A percentile compares a stretch with the other conserved stretches of the same genome.
phyloP scores from a whole-genome alignment of 2,797 vertebrate species.

The Pseudocheirus occidentalis region DNA sequence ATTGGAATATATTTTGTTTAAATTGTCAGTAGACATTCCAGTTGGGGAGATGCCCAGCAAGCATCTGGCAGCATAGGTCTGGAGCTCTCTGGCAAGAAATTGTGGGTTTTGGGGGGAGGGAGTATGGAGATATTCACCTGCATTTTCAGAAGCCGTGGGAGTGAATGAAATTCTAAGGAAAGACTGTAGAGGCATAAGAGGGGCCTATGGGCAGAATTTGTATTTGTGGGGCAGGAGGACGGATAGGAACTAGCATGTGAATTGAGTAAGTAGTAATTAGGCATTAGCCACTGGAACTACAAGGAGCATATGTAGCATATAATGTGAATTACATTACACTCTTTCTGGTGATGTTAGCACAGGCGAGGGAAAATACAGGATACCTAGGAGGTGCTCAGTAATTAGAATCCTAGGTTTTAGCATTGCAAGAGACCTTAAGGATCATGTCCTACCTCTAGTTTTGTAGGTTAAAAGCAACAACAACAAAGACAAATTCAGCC shows the following conservation, averaged over 20 bases:
- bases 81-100: background rate
- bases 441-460: background rate
- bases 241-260: background rate
- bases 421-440: background rate
- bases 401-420: background rate
- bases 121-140: background rate
- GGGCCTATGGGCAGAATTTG: background rate
- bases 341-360: background rate
- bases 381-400: background rate
- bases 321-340: background rate
- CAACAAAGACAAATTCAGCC: background rate
- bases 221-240: background rate
- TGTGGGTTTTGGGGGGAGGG: background rate
- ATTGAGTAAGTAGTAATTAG: background rate
- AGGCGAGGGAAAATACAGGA: background rate
- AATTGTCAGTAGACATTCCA: background rate
- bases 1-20: background rate
- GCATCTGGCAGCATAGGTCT: background rate
- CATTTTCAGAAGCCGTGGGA: background rate
- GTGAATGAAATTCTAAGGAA: background rate
- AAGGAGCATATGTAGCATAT: background rate
- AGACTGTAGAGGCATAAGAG: background rate
- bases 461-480: background rate
- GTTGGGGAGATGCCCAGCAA: background rate
- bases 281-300: background rate